A percentile compares a stretch with the other conserved stretches of the same genome.
phyloP scores from a whole-genome alignment of 2,113 vertebrate species.

The Glaucidium brasilianum region DNA sequence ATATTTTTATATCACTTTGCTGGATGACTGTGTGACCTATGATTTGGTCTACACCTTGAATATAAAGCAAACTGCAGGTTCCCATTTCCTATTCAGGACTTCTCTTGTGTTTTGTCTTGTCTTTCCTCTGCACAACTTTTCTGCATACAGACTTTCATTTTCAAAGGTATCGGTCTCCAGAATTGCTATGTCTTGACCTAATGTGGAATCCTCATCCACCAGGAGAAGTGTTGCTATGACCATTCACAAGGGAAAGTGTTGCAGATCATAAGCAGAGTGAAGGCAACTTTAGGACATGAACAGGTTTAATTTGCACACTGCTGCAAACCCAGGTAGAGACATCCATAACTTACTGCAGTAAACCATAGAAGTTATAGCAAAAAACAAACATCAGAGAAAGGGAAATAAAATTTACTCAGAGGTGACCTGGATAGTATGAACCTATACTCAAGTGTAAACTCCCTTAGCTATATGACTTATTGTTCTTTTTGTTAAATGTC shows the following conservation, averaged over 20 bases:
- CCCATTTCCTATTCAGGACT: not conserved
- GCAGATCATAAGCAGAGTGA: not conserved
- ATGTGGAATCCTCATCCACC: not conserved
- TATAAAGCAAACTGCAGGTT: not conserved
- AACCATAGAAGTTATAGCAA: not conserved
- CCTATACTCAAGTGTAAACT: not conserved
- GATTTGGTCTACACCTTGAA: not conserved
- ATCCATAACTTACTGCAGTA: not conserved
- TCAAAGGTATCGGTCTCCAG: not conserved
- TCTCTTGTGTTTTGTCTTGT: not conserved
- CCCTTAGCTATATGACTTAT: not conserved
- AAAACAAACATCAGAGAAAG: not conserved
- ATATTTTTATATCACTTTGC: not conserved
- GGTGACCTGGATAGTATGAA: not conserved
- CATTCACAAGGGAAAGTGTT: not conserved
- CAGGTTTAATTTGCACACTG: not conserved
- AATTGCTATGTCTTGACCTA: not conserved
- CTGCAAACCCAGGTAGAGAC: not conserved
- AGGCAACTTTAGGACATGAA: not conserved
- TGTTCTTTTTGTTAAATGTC: not conserved
- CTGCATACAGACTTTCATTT: not conserved
- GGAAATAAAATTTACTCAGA: not conserved
- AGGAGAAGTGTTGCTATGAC: not conserved
- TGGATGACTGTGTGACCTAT: not conserved
- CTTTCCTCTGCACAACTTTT: not conserved